Evolutionary conservation across 37 sponge, comb jelly and placozoan species (phyloP).

Genomic region (Cliona cf. orientalis): DNA sequence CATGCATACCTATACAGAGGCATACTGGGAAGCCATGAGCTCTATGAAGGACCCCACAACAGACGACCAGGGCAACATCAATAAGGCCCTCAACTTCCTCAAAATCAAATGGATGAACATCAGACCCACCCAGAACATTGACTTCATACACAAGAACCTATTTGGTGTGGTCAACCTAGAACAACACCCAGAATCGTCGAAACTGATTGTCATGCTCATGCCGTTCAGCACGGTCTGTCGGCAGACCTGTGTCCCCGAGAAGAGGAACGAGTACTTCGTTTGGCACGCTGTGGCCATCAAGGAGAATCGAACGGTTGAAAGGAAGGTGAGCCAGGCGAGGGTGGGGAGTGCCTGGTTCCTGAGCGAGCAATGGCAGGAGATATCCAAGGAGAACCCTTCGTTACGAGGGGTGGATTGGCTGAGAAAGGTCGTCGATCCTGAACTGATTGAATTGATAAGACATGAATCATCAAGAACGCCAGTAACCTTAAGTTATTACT

Average conservation of each 20-base stretch:
- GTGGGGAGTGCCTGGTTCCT: conserved; percentile 50
- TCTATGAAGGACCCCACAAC: not conserved
- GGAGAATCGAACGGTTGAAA: conserved; percentile 45
- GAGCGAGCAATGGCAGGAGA: conserved; percentile 8
- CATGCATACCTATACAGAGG: not conserved
- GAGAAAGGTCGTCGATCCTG: not conserved
- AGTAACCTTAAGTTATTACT: no score
- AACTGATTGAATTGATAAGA: not conserved
- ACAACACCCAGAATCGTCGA: not conserved
- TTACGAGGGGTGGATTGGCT: conserved; percentile 15
- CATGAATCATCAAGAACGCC: no score
- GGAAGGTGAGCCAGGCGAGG: conserved; percentile 36
- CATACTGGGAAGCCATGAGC: conserved; percentile 14
- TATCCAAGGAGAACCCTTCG: not conserved
- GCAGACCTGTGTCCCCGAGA: conserved; percentile 12
- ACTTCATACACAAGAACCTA: conserved; percentile 1
- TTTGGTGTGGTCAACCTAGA: not conserved
- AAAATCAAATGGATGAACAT: conserved; percentile 26
- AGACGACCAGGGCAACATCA: conserved; percentile 52
- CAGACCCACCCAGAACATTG: conserved; percentile 14
- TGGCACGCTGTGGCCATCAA: conserved; percentile 52
- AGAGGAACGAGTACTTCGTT: conserved; percentile 31
- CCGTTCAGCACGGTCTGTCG: conserved; percentile 32
- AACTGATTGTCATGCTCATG: conserved; percentile 32
- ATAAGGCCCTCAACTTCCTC: conserved; percentile 13